These are phyloP conservation scores for Erethizon dorsatum DNA, from an alignment of 2,797 vertebrate genomes.

Conservation along the genomic window DNA sequence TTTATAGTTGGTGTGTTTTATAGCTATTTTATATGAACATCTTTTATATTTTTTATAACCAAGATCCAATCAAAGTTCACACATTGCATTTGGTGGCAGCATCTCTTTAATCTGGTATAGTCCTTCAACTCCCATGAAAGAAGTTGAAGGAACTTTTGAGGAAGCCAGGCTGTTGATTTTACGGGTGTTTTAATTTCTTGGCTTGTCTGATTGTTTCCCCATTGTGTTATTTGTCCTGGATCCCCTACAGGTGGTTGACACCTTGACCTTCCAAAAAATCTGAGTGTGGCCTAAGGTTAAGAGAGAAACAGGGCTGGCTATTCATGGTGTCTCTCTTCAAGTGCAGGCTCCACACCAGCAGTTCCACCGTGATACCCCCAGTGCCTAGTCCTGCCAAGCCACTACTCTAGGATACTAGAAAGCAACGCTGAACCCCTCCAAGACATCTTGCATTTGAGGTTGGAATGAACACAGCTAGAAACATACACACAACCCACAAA, in stretches of 20 bases:
- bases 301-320: not conserved
- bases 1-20: not conserved
- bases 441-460: not conserved
- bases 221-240: not conserved
- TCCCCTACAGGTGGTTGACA: not conserved
- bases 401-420: not conserved
- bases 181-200: not conserved
- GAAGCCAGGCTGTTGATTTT: not conserved
- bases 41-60: not conserved
- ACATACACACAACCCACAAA: conserved; percentile 39
- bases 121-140: not conserved
- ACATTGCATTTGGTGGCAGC: not conserved
- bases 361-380: fast-evolving
- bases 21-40: not conserved
- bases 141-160: not conserved
- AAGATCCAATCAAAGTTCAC: not conserved
- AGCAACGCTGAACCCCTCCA: not conserved
- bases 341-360: fast-evolving
- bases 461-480: conserved; percentile 38
- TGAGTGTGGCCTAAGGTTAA: not conserved
- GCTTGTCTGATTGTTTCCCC: not conserved
- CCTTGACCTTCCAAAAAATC: not conserved
- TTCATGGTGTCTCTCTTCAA: not conserved
- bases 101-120: too few relatives aligned
- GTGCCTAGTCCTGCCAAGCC: not conserved